Evolutionary conservation across 2,888 invertebrate species (phyloP), one percentile per base, ranked within the genome.

Genomic region (Tenthredo mesomela): DNA sequence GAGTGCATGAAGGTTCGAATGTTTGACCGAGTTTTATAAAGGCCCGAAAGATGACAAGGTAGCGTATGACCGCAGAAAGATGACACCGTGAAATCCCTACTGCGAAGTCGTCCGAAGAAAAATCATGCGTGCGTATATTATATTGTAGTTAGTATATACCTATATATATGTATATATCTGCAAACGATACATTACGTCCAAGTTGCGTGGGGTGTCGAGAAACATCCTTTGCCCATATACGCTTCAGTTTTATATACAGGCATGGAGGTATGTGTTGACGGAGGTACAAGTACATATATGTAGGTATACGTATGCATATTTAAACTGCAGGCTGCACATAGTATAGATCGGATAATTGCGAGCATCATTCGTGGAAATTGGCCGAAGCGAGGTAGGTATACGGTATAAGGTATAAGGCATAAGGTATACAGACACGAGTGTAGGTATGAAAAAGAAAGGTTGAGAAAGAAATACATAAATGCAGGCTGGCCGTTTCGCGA

Each of bases 401-500:
- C 0, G 18, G 4, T 50, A 18, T 50, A n/a, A 10, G 58, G n/a
- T 54, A 54, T 58, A n/a, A 6, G 21, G 12, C 29, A 61, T 61
- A 12, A 61, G 61, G 61, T n/a, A n/a, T 65, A 15, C 3, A 65
- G 61, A n/a, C 25, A 25, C 10, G 54, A 5, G 54, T 18, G n/a
- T 54, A n/a, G 18, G 25, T 61, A n/a, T 40, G 10, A 7, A 40
- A 71, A 71, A 71, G 40, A 18, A n/a, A 77, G 47, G 29, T 29
- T 29, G 29, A 25, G 29, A 77, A 29, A 47, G 21, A 73, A 21
- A 61, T 43, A 70, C n/a, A 70, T 29, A 47, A 65, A 83, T 67
- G 70, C 43, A 71, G 21, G 25, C 25, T 61, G 67, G 61, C n/a
- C 61, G 80, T 80, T 61, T 40, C 80, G 29, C 50, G 80, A 80